A percentile compares a stretch with the other conserved stretches of the same genome.
These are phyloP conservation scores for Elymnias hypermnestra DNA, from an alignment of 1,140 invertebrate genomes.

Conservation along the genomic window DNA sequence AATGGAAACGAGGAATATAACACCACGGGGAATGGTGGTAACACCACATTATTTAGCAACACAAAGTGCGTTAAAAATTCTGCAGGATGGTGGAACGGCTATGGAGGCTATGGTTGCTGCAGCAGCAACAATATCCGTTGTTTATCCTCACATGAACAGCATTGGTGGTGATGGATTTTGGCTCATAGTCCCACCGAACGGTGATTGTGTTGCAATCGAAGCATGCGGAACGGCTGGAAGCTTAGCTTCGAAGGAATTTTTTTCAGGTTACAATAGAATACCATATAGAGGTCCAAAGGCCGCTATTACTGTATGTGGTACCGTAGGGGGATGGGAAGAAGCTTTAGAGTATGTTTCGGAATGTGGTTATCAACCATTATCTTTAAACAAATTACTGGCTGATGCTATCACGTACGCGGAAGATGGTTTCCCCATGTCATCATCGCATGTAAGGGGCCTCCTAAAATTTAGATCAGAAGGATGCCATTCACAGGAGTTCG, in stretches of 20 bases:
- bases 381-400: conserved; percentile 39
- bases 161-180: conserved; percentile 63
- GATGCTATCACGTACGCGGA: conserved; percentile 61
- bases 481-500: conserved; percentile 33
- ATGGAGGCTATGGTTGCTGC: conserved; percentile 61
- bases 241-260: conserved; percentile 43
- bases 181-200: conserved; percentile 56
- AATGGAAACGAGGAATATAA: conserved; percentile 45
- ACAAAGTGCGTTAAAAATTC: conserved; percentile 50
- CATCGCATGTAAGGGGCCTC: conserved; percentile 24
- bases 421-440: conserved; percentile 47
- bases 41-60: conserved; percentile 62
- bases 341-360: conserved; percentile 54
- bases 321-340: conserved; percentile 60
- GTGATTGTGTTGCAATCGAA: conserved; percentile 52
- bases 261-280: conserved; percentile 32
- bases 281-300: conserved; percentile 47
- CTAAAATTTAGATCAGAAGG: conserved; percentile 1
- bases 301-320: conserved; percentile 53
- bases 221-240: conserved; percentile 56
- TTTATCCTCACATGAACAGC: conserved; percentile 60
- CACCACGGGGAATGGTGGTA: conserved; percentile 54
- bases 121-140: conserved; percentile 56
- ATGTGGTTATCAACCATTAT: conserved; percentile 46
- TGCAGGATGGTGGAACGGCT: conserved; percentile 55